Conservation (phyloP, 2,888 invertebrate genomes). For the Nebria brevicollis region DNA sequence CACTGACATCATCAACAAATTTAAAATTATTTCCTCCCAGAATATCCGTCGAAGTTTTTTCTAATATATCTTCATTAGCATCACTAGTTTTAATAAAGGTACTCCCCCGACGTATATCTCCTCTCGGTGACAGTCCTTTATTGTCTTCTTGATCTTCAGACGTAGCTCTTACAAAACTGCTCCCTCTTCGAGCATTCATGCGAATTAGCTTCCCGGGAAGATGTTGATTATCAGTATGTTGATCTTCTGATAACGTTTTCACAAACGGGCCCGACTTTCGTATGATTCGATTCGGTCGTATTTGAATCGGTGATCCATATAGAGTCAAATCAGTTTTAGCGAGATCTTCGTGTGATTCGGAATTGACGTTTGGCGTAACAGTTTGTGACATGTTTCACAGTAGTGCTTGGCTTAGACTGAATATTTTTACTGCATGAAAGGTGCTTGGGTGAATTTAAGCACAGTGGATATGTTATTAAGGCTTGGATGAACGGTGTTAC, state of each 20-base stretch:
- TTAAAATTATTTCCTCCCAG: background rate
- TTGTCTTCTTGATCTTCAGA: constrained; percentile 40
- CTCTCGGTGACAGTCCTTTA: constrained; percentile 13
- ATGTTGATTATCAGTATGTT: constrained; percentile 19
- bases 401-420: background rate
- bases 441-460: constrained; percentile 10
- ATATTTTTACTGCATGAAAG: background rate
- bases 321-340: constrained; percentile 28
- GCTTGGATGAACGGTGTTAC: constrained; percentile 36
- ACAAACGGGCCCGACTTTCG: constrained; percentile 31
- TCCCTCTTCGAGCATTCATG: constrained; percentile 34
- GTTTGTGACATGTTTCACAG: constrained; percentile 21
- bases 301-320: constrained; percentile 41
- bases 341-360: constrained; percentile 14
- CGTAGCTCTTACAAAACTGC: constrained; percentile 42
- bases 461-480: constrained; percentile 15
- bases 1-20: background rate
- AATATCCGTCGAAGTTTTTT: background rate
- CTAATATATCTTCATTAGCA: background rate
- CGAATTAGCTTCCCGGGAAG: constrained; percentile 24
- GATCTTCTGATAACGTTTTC: constrained; percentile 37
- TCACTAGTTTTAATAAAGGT: constrained; percentile 30
- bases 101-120: constrained; percentile 33
- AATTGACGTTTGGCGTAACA: constrained; percentile 21
- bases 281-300: constrained; percentile 25